Conservation (phyloP, 1,140 invertebrate species). For the Lepidurus arcticus region DNA sequence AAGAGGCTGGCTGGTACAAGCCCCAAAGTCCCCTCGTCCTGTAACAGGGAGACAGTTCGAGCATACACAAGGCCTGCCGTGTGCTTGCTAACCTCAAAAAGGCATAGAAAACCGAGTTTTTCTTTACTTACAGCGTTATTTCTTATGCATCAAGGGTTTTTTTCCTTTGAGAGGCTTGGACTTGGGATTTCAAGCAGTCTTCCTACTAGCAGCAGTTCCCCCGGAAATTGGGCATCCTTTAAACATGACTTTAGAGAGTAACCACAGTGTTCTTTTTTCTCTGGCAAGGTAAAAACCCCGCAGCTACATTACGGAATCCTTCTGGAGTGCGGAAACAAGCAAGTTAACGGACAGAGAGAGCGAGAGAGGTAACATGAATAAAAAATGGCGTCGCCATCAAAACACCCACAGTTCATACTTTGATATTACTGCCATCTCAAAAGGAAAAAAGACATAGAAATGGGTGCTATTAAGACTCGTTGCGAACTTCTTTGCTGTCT, state of each 20-base stretch:
- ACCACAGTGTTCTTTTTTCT: background rate
- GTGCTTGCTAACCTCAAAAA: background rate
- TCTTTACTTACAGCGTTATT: slow-evolving; percentile 6
- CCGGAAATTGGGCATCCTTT: background rate
- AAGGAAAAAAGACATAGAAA: background rate
- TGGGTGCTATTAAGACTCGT: background rate
- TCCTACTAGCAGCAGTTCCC: too few species aligned
- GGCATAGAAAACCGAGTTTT: background rate
- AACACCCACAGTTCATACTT: background rate
- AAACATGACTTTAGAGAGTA: background rate
- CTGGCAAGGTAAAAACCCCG: background rate
- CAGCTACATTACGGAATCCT: background rate
- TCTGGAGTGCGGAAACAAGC: background rate
- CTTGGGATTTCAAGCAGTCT: background rate
- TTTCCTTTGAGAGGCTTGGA: background rate
- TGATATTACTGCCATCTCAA: background rate
- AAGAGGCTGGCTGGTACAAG: background rate
- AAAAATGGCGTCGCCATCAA: background rate
- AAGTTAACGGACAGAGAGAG: background rate
- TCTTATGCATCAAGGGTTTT: background rate
- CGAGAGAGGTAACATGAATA: background rate
- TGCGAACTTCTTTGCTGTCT: background rate
- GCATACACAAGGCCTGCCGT: background rate
- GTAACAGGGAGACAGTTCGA: background rate
- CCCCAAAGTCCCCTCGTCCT: background rate